Base-by-base conservation (phyloP, 2,888 invertebrate species). In the Theodoxus fluviatilis region DNA sequence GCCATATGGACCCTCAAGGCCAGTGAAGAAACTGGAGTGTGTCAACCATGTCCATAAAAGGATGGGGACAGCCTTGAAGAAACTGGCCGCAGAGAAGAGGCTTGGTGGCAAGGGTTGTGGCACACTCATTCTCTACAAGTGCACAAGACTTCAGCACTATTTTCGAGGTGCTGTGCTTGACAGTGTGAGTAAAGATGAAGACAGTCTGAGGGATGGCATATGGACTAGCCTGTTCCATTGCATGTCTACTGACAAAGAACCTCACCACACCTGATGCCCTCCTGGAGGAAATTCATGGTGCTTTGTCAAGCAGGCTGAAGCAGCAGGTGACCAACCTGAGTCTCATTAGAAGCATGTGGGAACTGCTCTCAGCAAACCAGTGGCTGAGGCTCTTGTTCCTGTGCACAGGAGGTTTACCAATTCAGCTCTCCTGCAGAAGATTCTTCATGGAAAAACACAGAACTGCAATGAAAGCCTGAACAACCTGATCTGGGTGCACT, bases 41-140 rank as follows among this genome's bases (percentile, higher is more conserved):
- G 22, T n/a, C 3, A 63, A 63, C 38, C 63, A 63, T 63, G 63
- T 37, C 4, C 63, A 63, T 15, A 63, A 63, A 25, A 37, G 63
- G 3, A 63, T 63, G 37, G 63, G 63, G 2, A 63, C 63, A 12
- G 63, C 63, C 3, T 31, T 63, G 3, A n/a, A 38, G 31, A 63
- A 63, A n/a, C 4, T 22, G 0, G 38, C 63, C 7, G 6, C 37
- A 25, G 63, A 63, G 9, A 28, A 6, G 9, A 35, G 33, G 22
- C 22, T 63, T 22, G 63, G 63, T 2, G 22, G 63, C n/a, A 63
- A 22, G 38, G 63, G 38, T 25, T 3, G 0, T 37, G 63, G 63
- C 6, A 12, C 9, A 1, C 63, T 63, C 0, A 38, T 28, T 0
- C 3, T 1, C 7, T 2, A 12, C 38, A 63, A 63, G 22, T 63